phyloP scores from a whole-genome alignment of 2,888 invertebrate genomes.

The Epirrhoe alternata region DNA sequence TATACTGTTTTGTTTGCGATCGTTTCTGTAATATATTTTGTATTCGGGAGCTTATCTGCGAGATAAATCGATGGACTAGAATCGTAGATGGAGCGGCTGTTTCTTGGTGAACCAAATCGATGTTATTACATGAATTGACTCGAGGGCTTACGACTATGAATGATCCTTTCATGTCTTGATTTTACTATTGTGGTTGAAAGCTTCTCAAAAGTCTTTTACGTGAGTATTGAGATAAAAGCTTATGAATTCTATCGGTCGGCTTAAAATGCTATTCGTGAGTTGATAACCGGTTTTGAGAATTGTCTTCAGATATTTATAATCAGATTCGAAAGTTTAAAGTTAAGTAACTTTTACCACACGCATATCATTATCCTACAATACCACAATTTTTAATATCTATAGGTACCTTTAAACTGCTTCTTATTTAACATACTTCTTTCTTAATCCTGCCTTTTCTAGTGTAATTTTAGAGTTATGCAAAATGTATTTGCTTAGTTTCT shows the following conservation, averaged over 20 bases:
- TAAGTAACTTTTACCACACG: too few species aligned
- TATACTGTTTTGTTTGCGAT: constrained; percentile 46
- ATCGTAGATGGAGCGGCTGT: constrained; percentile 12
- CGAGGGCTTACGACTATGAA: background rate
- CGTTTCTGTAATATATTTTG: constrained; percentile 35
- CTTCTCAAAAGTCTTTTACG: background rate
- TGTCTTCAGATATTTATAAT: too few species aligned
- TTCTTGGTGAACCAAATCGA: constrained; percentile 1
- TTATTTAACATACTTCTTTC: too few species aligned
- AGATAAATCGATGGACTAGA: constrained; percentile 26
- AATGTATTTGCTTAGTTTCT: background rate
- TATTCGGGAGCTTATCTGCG: constrained; percentile 26
- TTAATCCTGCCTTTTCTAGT: too few species aligned
- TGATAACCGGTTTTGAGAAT: background rate
- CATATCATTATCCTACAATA: too few species aligned
- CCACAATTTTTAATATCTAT: too few species aligned
- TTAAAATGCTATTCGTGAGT: background rate
- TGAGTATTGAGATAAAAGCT: background rate
- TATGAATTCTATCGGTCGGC: background rate
- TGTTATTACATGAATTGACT: constrained; percentile 5
- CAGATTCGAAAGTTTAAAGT: too few species aligned
- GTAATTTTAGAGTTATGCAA: background rate
- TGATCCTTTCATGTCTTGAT: background rate
- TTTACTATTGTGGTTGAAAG: background rate
- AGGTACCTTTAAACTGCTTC: too few species aligned